Conservation (phyloP, 2,113 vertebrate species). For the Eretmochelys imbricata region DNA sequence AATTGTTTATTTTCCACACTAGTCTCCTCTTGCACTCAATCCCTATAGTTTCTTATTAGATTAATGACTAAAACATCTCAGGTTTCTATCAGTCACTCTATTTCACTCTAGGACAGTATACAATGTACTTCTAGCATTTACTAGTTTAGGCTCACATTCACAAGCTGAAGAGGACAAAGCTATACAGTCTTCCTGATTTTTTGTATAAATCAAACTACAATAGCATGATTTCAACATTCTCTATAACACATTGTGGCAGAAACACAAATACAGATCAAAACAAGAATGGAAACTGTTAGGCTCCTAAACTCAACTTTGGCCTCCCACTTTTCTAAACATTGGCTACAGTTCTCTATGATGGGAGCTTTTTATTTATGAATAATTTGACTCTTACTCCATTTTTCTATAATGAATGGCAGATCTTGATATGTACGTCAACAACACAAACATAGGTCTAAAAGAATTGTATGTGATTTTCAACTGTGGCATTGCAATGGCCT, state of each 20-base stretch:
- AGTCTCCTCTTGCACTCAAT: background rate
- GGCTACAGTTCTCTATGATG: background rate
- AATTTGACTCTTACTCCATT: background rate
- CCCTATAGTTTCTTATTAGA: background rate
- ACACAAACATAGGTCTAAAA: fast-evolving
- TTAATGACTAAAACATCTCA: background rate
- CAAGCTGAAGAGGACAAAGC: background rate
- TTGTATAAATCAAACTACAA: background rate
- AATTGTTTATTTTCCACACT: background rate
- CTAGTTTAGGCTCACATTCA: background rate
- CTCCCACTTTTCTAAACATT: background rate
- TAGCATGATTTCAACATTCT: background rate
- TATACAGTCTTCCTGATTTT: background rate
- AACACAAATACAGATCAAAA: background rate
- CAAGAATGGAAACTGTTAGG: background rate
- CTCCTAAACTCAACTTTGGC: background rate
- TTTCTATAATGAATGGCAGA: background rate
- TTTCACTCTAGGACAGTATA: background rate
- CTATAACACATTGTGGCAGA: background rate
- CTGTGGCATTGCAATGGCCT: background rate
- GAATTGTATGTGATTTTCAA: background rate
- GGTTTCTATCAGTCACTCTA: background rate
- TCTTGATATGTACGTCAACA: background rate
- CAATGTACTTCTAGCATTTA: background rate
- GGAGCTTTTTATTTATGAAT: background rate